These are phyloP conservation scores for Amiota mariae DNA, from an alignment of 2,888 invertebrate genomes.

Conservation along the genomic window DNA sequence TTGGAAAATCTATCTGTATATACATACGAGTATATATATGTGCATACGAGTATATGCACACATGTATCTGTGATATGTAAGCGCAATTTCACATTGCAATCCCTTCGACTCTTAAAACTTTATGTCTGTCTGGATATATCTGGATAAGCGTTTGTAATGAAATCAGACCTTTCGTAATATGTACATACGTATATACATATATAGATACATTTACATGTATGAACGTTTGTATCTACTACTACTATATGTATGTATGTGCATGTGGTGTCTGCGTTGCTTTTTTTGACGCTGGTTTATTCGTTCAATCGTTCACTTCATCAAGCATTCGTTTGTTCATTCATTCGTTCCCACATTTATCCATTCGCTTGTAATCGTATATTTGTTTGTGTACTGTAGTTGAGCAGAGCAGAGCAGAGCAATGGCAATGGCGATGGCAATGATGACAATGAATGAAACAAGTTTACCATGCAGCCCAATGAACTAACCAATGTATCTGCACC, in stretches of 20 bases:
- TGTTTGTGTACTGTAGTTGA: slow-evolving; percentile 54
- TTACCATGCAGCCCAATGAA: slow-evolving; percentile 30
- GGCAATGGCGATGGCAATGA: slow-evolving; percentile 65
- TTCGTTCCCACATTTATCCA: slow-evolving; percentile 49
- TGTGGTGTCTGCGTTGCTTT: slow-evolving; percentile 16
- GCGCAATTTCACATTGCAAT: slow-evolving; percentile 19
- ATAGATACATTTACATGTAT: slow-evolving; percentile 26
- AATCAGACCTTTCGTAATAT: slow-evolving; percentile 62
- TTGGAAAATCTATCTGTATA: slow-evolving; percentile 59
- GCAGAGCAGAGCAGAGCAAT: too few relatives aligned
- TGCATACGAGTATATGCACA: neutral
- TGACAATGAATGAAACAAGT: slow-evolving; percentile 29
- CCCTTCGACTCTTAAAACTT: neutral
- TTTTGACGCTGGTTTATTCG: neutral
- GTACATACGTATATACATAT: too few relatives aligned
- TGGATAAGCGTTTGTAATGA: slow-evolving; percentile 68
- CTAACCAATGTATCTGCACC: too few relatives aligned
- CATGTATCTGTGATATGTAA: slow-evolving; percentile 17
- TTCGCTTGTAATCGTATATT: slow-evolving; percentile 28
- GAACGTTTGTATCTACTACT: too few relatives aligned
- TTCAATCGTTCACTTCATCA: slow-evolving; percentile 5
- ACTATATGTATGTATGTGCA: slow-evolving; percentile 29
- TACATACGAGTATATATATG: slow-evolving; percentile 11
- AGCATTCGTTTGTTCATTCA: slow-evolving; percentile 56
- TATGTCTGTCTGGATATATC: slow-evolving; percentile 21